phyloP scores from a whole-genome alignment of 2,113 vertebrate genomes.

The Sinocyclocheilus anophthalmus region DNA sequence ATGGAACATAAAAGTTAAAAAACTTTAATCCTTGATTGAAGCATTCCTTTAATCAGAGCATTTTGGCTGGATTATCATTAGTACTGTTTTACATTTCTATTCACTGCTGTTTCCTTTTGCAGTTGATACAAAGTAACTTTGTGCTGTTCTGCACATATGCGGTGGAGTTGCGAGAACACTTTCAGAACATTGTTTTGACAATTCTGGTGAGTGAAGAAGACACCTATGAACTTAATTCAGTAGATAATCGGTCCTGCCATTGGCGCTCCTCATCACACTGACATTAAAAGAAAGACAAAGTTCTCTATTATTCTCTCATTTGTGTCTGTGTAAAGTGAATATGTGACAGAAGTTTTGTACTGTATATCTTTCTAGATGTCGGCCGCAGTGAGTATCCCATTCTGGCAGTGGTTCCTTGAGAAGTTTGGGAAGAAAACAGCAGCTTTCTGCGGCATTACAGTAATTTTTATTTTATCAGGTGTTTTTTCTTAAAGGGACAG shows the following conservation, averaged over 20 bases:
- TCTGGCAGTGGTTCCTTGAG: conserved; percentile 94
- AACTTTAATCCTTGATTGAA: not conserved
- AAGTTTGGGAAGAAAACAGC: conserved; percentile 92
- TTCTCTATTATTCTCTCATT: not conserved
- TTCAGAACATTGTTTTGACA: conserved; percentile 91
- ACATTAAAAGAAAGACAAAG: not conserved
- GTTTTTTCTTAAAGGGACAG: conserved; percentile 1
- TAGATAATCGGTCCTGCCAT: not conserved
- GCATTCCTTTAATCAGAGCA: not conserved
- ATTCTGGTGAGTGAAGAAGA: conserved; percentile 84
- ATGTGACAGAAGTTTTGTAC: not conserved
- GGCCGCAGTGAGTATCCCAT: conserved; percentile 86
- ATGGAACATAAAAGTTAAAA: not conserved
- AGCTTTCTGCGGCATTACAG: conserved; percentile 87
- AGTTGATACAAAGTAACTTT: conserved; percentile 95
- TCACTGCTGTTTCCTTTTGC: conserved; percentile 49
- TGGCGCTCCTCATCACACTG: not conserved
- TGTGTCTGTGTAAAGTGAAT: not conserved
- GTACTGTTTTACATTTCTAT: not conserved
- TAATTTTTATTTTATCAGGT: conserved; percentile 69
- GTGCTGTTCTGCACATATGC: conserved; percentile 95
- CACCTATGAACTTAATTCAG: not conserved
- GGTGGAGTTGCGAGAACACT: conserved; percentile 83
- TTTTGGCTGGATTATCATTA: not conserved
- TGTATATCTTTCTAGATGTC: conserved; percentile 78